A percentile compares a stretch with the other conserved stretches of the same genome.
Conservation (phyloP, 2,888 invertebrate species). For the Embidobia sp. region DNA sequence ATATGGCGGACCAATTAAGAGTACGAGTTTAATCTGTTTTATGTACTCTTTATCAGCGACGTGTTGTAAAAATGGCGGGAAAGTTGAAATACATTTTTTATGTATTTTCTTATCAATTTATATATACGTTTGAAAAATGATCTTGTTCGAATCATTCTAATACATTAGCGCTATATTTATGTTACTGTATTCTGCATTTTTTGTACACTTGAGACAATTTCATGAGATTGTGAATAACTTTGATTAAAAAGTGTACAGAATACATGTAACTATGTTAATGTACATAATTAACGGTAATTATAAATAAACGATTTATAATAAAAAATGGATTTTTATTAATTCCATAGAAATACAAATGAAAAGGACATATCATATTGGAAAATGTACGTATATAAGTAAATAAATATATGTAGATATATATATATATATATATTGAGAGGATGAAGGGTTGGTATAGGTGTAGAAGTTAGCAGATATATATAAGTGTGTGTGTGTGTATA, state of each 20-base stretch:
- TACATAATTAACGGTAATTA: too few relatives aligned
- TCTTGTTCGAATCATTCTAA: too few relatives aligned
- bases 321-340: too few relatives aligned
- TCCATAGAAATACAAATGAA: not conserved
- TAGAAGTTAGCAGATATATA: constrained; percentile 39
- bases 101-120: too few relatives aligned
- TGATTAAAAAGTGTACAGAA: too few relatives aligned
- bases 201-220: too few relatives aligned
- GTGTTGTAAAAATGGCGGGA: constrained; percentile 24
- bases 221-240: too few relatives aligned
- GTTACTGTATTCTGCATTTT: too few relatives aligned
- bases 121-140: too few relatives aligned
- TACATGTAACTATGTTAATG: too few relatives aligned
- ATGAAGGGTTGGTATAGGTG: constrained; percentile 32
- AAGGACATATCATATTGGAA: not conserved
- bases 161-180: too few relatives aligned
- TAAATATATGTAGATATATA: constrained; percentile 68
- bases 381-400: not conserved
- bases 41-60: constrained; percentile 67
- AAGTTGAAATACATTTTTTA: constrained; percentile 66
- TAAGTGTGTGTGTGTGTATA: constrained; percentile 73
- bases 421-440: constrained; percentile 18
- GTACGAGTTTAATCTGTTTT: constrained; percentile 72
- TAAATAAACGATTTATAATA: too few relatives aligned
- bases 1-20: constrained; percentile 79